Conservation (phyloP, 2,888 invertebrate species). For the Himalopsyche kuldschensis region DNA sequence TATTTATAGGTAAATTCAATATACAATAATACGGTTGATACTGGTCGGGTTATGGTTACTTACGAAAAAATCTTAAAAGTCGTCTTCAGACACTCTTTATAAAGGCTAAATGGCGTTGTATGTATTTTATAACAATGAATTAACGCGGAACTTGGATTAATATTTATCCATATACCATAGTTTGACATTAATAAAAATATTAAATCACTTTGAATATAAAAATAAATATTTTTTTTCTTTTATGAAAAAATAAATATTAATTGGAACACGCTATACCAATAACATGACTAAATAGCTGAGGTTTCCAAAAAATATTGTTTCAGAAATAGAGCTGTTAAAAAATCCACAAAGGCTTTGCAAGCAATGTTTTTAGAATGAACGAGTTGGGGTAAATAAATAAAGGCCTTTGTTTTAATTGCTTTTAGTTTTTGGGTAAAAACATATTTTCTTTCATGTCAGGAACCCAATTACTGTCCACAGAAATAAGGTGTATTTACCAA, state of each 20-base stretch:
- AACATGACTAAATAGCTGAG: background rate
- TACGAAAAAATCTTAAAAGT: no score
- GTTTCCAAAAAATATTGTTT: background rate
- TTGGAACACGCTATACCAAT: background rate
- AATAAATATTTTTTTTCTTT: no score
- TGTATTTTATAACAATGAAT: no score
- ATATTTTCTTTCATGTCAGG: background rate
- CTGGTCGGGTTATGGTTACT: no score
- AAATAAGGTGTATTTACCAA: background rate
- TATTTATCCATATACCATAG: no score
- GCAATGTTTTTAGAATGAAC: background rate
- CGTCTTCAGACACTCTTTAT: no score
- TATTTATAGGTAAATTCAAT: no score
- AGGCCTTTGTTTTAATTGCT: background rate
- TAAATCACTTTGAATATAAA: no score
- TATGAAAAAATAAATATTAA: background rate
- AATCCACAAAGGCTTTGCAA: background rate
- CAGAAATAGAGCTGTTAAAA: background rate
- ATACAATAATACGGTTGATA: no score
- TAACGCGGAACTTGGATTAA: no score
- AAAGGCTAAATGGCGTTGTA: no score
- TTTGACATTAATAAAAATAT: no score
- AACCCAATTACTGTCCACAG: background rate
- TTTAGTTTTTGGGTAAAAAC: background rate
- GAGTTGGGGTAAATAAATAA: background rate